A percentile compares a stretch with the other conserved stretches of the same genome.
Conservation (phyloP, 2,113 vertebrate genomes). For the Neoarius graeffei region DNA sequence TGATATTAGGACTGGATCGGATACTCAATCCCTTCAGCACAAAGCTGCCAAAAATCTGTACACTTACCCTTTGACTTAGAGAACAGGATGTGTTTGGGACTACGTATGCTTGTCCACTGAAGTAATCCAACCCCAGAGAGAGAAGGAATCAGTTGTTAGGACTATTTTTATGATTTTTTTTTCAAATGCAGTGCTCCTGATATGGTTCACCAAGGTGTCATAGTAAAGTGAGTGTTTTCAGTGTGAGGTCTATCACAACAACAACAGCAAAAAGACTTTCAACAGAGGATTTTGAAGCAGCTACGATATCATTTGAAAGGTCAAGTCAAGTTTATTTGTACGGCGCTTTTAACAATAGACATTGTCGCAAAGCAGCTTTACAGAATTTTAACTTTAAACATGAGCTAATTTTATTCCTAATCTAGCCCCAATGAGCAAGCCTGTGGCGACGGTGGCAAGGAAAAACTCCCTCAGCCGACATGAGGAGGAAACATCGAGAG, state of each 20-base stretch:
- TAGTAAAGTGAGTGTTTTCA: not conserved
- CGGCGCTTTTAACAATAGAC: too few species aligned
- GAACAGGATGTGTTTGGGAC: constrained; percentile 14
- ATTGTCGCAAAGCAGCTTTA: too few species aligned
- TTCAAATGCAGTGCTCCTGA: constrained; percentile 32
- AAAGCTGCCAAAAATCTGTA: constrained; percentile 61
- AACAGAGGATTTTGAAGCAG: too few species aligned
- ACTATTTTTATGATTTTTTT: constrained; percentile 67
- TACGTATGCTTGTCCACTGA: constrained; percentile 9
- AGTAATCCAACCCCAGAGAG: constrained; percentile 30
- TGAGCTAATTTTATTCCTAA: too few species aligned
- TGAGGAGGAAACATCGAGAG: too few species aligned
- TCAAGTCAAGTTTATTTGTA: too few species aligned
- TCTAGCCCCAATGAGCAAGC: too few species aligned
- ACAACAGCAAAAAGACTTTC: not conserved
- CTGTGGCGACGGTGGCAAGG: too few species aligned
- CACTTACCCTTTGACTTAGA: constrained; percentile 57
- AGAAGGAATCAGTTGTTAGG: constrained; percentile 57
- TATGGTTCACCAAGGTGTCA: not conserved
- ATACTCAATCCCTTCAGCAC: constrained; percentile 68
- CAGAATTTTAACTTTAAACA: too few species aligned
- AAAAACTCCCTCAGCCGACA: too few species aligned
- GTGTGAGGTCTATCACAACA: not conserved
- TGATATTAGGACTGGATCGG: constrained; percentile 68
- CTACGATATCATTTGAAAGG: too few species aligned